phyloP scores from a whole-genome alignment of 2,113 vertebrate genomes.

The Cisticola juncidis region DNA sequence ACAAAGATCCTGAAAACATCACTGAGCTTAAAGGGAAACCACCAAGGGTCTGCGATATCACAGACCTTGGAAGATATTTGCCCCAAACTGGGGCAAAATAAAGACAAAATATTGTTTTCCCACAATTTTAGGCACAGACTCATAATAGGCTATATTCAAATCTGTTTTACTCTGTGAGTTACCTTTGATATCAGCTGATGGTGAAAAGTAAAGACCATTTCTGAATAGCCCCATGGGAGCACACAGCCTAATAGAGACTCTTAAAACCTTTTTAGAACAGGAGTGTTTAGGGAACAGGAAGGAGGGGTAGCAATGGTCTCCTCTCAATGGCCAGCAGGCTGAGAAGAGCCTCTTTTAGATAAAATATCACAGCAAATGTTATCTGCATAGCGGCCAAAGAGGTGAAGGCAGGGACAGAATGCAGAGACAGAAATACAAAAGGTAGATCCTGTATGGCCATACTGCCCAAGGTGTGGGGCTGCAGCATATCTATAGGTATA shows the following conservation, averaged over 20 bases:
- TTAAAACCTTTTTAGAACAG: neutral
- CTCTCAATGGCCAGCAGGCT: neutral
- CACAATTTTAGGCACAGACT: neutral
- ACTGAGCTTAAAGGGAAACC: neutral
- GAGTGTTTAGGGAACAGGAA: neutral
- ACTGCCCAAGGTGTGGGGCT: no score
- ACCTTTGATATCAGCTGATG: neutral
- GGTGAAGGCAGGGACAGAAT: neutral
- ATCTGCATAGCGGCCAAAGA: neutral
- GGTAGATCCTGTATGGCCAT: neutral
- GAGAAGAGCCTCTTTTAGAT: neutral
- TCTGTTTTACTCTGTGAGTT: neutral
- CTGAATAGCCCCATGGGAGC: neutral
- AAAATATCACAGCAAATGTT: neutral
- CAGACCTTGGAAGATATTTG: neutral
- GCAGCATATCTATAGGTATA: accelerated
- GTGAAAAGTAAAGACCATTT: neutral
- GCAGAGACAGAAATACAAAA: neutral
- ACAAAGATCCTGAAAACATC: neutral
- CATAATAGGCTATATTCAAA: neutral
- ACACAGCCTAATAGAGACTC: neutral
- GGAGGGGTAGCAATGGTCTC: neutral
- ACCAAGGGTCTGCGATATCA: neutral
- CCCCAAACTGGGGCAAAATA: neutral
- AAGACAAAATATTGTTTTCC: neutral